phyloP scores from a whole-genome alignment of 64 coral and sea anemone genomes.

The Pachyseris speciosa region DNA sequence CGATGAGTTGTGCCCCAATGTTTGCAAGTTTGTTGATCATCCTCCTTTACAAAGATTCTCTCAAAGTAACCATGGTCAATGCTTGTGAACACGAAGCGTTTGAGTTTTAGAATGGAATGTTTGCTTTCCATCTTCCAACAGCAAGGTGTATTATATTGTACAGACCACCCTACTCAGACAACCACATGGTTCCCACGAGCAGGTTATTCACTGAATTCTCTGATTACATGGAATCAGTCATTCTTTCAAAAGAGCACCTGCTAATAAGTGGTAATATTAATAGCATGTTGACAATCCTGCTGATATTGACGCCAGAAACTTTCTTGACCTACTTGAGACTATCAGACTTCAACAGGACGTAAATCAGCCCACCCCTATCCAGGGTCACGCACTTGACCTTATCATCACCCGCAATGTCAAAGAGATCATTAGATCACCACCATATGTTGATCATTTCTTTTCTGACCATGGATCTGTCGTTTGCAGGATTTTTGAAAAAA shows the following conservation, averaged over 20 bases:
- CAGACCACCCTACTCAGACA: neutral
- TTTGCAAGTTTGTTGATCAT: conserved; percentile 26
- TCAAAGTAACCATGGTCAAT: neutral
- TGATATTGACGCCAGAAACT: neutral
- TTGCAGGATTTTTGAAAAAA: neutral
- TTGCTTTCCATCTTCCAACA: too few species aligned
- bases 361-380: neutral
- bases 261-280: conserved; percentile 18
- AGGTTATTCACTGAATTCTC: conserved; percentile 38
- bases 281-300: conserved; percentile 37
- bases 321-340: conserved; percentile 43
- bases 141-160: conserved; percentile 12
- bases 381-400: conserved; percentile 41
- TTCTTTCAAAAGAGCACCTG: conserved; percentile 20
- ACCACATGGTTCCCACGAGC: conserved; percentile 6
- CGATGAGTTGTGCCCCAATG: conserved; percentile 5
- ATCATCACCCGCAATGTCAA: conserved; percentile 20
- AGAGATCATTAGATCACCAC: conserved; percentile 15
- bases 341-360: conserved; percentile 24
- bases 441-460: conserved; percentile 19
- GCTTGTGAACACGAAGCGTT: too few species aligned
- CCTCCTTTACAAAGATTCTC: conserved; percentile 30
- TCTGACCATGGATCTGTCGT: conserved; percentile 49
- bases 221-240: conserved; percentile 43
- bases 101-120: too few species aligned